Evolutionary conservation across 2,888 invertebrate genomes (phyloP).

Genomic region (Pristionchus arcanus): DNA sequence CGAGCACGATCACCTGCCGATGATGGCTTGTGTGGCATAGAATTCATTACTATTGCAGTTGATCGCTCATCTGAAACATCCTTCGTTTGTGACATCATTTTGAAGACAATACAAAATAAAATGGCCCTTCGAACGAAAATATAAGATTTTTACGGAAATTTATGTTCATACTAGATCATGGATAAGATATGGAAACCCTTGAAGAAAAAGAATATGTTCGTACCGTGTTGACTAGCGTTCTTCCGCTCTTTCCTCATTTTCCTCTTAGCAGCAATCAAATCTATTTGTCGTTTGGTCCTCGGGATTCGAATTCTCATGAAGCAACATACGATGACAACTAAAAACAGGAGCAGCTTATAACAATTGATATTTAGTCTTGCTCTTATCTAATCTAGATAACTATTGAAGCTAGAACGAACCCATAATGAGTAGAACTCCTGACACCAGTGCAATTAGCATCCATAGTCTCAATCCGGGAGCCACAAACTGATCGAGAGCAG

Average conservation of each 20-base stretch:
- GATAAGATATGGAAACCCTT: neutral
- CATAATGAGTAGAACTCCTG: constrained; percentile 78
- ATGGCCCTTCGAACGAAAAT: too few species aligned
- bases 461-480: constrained; percentile 78
- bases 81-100: neutral
- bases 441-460: constrained; percentile 78
- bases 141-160: too few species aligned
- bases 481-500: constrained; percentile 75
- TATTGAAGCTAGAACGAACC: constrained; percentile 60
- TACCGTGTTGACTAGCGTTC: constrained; percentile 56
- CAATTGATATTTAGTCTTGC: too few species aligned
- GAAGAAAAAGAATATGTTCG: neutral
- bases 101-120: neutral
- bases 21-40: constrained; percentile 61
- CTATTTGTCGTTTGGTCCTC: constrained; percentile 78
- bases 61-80: constrained; percentile 66
- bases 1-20: constrained; percentile 36
- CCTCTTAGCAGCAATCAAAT: constrained; percentile 73
- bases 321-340: constrained; percentile 78
- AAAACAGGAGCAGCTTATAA: neutral
- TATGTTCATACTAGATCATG: neutral
- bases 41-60: constrained; percentile 77
- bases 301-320: constrained; percentile 78
- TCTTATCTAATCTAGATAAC: too few species aligned
- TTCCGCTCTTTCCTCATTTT: constrained; percentile 66